Conservation (phyloP, 2,113 vertebrate species). For the Pseudonaja textilis region DNA sequence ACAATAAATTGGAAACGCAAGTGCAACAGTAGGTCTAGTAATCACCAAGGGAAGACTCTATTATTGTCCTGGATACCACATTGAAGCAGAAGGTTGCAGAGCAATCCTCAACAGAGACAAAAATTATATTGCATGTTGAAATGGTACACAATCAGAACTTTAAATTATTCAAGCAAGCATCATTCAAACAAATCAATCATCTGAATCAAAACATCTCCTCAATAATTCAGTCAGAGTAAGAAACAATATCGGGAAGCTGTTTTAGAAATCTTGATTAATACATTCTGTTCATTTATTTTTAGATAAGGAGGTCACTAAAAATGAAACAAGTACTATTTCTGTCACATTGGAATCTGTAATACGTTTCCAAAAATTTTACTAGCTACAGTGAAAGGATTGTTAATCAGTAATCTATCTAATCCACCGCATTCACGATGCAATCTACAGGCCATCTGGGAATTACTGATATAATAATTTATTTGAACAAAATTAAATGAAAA, state of each 20-base stretch:
- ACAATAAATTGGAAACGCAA: neutral
- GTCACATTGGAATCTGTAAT: neutral
- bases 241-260: neutral
- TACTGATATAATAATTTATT: neutral
- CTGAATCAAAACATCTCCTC: neutral
- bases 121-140: neutral
- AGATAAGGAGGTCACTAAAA: neutral
- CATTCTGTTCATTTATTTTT: neutral
- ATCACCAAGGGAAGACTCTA: neutral
- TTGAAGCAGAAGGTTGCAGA: neutral
- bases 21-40: neutral
- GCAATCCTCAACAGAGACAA: neutral
- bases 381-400: neutral
- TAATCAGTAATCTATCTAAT: neutral
- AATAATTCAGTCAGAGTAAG: neutral
- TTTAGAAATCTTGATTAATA: neutral
- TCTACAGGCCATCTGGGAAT: neutral
- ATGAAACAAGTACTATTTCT: neutral
- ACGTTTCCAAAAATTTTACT: neutral
- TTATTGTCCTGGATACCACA: neutral
- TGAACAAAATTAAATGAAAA: accelerated
- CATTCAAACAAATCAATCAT: neutral
- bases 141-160: neutral
- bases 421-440: neutral
- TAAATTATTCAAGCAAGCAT: neutral